Base-by-base conservation (phyloP, 2,888 invertebrate species). In the Sphecodes monilicornis region DNA sequence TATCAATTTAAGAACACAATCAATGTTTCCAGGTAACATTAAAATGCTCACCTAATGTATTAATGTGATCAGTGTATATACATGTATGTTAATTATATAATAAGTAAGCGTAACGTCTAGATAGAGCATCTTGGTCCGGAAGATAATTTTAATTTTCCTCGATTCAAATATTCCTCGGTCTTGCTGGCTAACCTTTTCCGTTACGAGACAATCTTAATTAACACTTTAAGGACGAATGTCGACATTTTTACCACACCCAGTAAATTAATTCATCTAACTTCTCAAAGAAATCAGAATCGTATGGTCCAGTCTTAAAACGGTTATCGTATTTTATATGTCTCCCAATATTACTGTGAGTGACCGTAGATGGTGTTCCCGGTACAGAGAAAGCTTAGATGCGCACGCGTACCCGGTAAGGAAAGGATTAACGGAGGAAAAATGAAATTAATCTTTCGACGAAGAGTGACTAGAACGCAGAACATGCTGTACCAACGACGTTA, bases 11-110 rank as follows among this genome's bases (percentile, higher is more conserved):
- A 36, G n/a, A 70, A 54, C 69, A 69, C 68, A 57, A 70, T 81
- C 77, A 82, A 50, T 50, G 70, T 84, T 72, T 78, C 60, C 29
- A 41, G 46, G 36, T 43, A 86, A 72, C 43, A 57, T 32, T 78
- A 76, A 74, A 81, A 78, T 75, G 81, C 83, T 86, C 85, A 76
- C 82, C 80, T 76, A 70, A 76, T 81, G 83, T 85, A 80, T 86
- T 57, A 83, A 81, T 86, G 86, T 87, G 83, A 83, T 86, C 82
- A 66, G 77, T 87, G 83, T 84, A 84, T 76, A 86, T 82, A 86
- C 71, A 50, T 80, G 74, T 80, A 78, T 69, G 69, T 81, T 81
- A 83, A 76, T 66, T 80, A 29, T 75, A 76, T 71, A 22, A 74
- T 74, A 71, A 71, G 64, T 64, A 68, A 66, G 18, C n/a, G 68